Base-by-base conservation (phyloP, 2,888 invertebrate species). In the Abrostola tripartita region DNA sequence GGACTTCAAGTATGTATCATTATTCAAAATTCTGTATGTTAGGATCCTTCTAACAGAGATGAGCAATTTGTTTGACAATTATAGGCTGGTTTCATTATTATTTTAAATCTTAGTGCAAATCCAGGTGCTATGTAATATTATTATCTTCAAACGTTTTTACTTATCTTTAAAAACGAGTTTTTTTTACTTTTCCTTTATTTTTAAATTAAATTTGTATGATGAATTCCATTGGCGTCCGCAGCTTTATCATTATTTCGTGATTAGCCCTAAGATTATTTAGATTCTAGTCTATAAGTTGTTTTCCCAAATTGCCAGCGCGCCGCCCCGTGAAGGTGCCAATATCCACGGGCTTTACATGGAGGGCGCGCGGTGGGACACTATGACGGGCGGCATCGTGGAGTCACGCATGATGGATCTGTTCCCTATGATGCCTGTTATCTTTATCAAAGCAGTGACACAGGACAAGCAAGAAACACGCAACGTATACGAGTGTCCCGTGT, bases 401-500 rank as follows among this genome's bases (percentile, higher is more conserved):
- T 97, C 98, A 0, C 95, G 96, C 74, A 95, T 98, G 82, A 99
- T 99, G 94, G 99, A 99, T 79, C 95, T 99, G 69, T 98, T 98
- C 85, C 98, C 98, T 0, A 92, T 97, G 67, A 97, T 99, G 96
- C 99, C 99, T 0, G 98, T 99, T 58, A 96, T 99, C 79, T 98
- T 95, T 89, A 96, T 99, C 79, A 98, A 97, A 89, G 98, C 97
- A 0, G 97, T 97, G 56, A 97, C 97, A 0, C 97, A 97, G 86
- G 99, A 99, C 90, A 98, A 99, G 86, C 97, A 98, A 88, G 99
- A 99, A 81, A 92, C 96, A 12, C 96, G 97, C 76, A 98, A 97
- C 87, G 96, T 98, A 74, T 99, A 98, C 90, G 98, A 98, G 85
- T 99, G 98, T 88, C 98, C 99, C 8, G 97, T 99, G 6, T 99